These are phyloP conservation scores for Uloborus diversus DNA, from an alignment of 1,140 invertebrate genomes.

Conservation along the genomic window DNA sequence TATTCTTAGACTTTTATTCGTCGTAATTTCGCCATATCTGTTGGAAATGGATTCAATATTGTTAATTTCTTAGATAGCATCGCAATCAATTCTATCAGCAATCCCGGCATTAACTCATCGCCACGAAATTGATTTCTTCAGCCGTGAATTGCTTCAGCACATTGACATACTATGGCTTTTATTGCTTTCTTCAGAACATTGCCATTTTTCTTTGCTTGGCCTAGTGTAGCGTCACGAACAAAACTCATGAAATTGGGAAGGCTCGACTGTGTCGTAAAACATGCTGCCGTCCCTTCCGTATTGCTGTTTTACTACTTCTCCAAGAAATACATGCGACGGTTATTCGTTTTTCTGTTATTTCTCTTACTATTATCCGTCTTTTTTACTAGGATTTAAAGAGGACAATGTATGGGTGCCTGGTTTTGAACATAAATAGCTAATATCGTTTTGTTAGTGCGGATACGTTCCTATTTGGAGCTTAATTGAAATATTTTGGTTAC, in stretches of 20 bases:
- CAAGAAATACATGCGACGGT: slow-evolving; percentile 26
- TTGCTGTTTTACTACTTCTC: slow-evolving; percentile 49
- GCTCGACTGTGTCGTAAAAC: slow-evolving; percentile 40
- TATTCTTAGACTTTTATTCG: too few species aligned
- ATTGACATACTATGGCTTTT: slow-evolving; percentile 50
- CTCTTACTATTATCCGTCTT: slow-evolving; percentile 33
- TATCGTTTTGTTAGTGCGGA: slow-evolving; percentile 16
- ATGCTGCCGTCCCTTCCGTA: slow-evolving; percentile 25
- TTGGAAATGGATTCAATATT: not conserved
- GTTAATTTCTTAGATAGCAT: not conserved
- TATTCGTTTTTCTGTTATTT: slow-evolving; percentile 36
- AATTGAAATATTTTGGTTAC: slow-evolving; percentile 46
- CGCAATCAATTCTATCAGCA: not conserved
- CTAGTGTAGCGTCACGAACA: not conserved
- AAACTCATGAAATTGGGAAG: slow-evolving; percentile 45
- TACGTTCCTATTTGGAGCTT: not conserved
- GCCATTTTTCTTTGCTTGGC: not conserved
- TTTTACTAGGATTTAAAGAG: slow-evolving; percentile 41
- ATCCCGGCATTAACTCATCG: slow-evolving; percentile 3
- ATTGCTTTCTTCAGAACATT: slow-evolving; percentile 24
- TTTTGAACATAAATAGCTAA: slow-evolving; percentile 37
- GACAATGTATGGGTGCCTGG: not conserved
- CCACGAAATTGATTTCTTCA: slow-evolving; percentile 47
- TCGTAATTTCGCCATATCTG: too few species aligned
- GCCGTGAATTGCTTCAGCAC: slow-evolving; percentile 46